A percentile compares a stretch with the other conserved stretches of the same genome.
Evolutionary conservation across 2,113 vertebrate species (phyloP).

Genomic region (Mormyrus iriodes): DNA sequence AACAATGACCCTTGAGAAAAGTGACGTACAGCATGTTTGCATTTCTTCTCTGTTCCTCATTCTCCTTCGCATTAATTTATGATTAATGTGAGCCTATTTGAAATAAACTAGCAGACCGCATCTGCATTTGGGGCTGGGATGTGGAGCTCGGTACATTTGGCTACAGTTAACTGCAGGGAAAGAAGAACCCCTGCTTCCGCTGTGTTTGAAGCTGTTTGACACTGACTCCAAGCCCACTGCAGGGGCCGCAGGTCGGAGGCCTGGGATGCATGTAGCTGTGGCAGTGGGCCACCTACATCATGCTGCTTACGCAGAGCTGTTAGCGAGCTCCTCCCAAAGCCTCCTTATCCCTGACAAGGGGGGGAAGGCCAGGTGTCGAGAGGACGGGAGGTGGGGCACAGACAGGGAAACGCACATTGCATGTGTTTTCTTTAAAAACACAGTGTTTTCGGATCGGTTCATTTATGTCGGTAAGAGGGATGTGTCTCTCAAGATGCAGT

Average conservation of each 20-base stretch:
- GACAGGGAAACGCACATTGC: background rate
- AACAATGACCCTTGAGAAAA: background rate
- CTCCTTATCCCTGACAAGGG: background rate
- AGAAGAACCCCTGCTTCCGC: background rate
- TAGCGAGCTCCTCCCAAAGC: background rate
- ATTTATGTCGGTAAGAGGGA: background rate
- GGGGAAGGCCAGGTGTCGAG: background rate
- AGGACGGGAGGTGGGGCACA: background rate
- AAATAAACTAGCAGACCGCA: background rate
- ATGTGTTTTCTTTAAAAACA: conserved; percentile 3
- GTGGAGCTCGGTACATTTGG: background rate
- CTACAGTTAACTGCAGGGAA: background rate
- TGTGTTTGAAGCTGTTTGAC: background rate
- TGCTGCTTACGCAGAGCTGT: background rate
- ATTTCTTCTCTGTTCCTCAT: background rate
- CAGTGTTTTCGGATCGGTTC: background rate
- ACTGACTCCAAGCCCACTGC: background rate
- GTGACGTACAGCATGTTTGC: background rate
- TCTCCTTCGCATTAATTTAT: background rate
- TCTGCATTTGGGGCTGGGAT: background rate
- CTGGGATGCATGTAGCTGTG: conserved; percentile 7
- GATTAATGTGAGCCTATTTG: background rate
- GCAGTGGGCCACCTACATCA: background rate
- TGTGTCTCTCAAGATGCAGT: background rate
- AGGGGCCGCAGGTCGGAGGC: conserved; percentile 18